These are phyloP conservation scores for Cecidostiba fungosa DNA, from an alignment of 2,888 invertebrate genomes.

Conservation along the genomic window DNA sequence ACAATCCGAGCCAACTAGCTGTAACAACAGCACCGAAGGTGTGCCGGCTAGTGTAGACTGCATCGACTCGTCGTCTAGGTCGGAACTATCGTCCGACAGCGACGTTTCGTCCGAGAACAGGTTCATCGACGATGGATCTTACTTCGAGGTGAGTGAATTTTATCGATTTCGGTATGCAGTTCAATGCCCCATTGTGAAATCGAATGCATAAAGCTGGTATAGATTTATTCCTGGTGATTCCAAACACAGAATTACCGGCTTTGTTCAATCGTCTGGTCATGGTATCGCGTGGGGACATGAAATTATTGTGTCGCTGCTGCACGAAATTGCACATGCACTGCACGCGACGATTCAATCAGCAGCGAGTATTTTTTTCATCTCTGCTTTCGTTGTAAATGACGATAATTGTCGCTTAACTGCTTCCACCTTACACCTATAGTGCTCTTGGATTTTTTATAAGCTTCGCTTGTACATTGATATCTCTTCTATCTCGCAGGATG, in stretches of 20 bases:
- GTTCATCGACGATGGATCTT: slow-evolving; percentile 78
- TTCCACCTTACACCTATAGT: no score
- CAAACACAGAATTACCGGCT: neutral
- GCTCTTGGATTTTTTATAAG: no score
- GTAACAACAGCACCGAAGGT: slow-evolving; percentile 41
- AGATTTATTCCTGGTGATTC: neutral
- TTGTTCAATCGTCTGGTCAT: neutral
- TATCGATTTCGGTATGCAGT: neutral
- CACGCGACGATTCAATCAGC: slow-evolving; percentile 49
- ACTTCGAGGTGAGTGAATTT: slow-evolving; percentile 76
- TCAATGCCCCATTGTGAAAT: neutral
- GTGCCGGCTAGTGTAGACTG: slow-evolving; percentile 70
- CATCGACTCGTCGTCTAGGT: slow-evolving; percentile 72
- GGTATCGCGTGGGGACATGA: neutral
- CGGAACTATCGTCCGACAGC: slow-evolving; percentile 74
- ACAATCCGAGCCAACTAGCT: neutral
- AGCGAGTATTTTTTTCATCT: neutral
- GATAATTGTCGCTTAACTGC: neutral
- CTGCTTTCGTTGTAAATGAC: no score
- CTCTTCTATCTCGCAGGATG: no score
- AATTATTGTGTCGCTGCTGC: slow-evolving; percentile 28
- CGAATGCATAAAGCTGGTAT: no score
- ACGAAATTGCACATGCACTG: neutral
- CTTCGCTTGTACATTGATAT: no score
- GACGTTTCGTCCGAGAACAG: slow-evolving; percentile 76